Base-by-base conservation (phyloP, 2,888 invertebrate species). In the Thyatira batis region DNA sequence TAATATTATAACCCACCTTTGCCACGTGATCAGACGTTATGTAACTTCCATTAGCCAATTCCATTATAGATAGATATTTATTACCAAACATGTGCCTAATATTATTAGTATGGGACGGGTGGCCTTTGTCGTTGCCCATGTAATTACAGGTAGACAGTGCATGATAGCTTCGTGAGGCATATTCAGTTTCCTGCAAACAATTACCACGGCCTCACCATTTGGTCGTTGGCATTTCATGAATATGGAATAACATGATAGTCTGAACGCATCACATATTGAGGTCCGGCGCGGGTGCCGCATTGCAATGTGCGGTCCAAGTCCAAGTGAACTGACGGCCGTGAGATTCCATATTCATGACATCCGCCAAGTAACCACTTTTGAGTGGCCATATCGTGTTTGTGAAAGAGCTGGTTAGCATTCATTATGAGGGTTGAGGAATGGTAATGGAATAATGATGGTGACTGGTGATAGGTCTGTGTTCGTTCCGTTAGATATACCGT, bases 261-360 rank as follows among this genome's bases (percentile, higher is more conserved):
- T 17, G 17, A 28, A 48, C 48, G 17, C 48, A 3, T 20, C 13
- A 27, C 27, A 48, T 17, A 48, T 20, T 48, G 27, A 27, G 48
- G 20, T 48, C 11, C 48, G 20, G 27, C n/a, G 8, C 39, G 39
- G 39, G 39, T 20, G 48, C 11, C 48, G 27, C 20, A 20, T 48
- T 27, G 27, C 48, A 48, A 33, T 39, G 39, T 48, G 48, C 27
- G 46, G 27, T 27, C 44, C 44, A 20, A 45, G 44, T 45, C 27
- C 48, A 39, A 39, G 39, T 39, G 39, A 23, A 23, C 23, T 39
- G 39, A 27, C 28, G 17, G 27, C 20, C 20, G 48, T 48, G 48
- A 17, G 48, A 27, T 48, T 48, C 28, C 48, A 48, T 48, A 48
- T 48, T 48, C 48, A 48, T 48, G 27, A 48, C 27, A 13, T 6